Percentiles rank a stretch among this genome's conserved stretches.
phyloP scores from a whole-genome alignment of 2,797 vertebrate species.

The Pangasius sanitwongsei region DNA sequence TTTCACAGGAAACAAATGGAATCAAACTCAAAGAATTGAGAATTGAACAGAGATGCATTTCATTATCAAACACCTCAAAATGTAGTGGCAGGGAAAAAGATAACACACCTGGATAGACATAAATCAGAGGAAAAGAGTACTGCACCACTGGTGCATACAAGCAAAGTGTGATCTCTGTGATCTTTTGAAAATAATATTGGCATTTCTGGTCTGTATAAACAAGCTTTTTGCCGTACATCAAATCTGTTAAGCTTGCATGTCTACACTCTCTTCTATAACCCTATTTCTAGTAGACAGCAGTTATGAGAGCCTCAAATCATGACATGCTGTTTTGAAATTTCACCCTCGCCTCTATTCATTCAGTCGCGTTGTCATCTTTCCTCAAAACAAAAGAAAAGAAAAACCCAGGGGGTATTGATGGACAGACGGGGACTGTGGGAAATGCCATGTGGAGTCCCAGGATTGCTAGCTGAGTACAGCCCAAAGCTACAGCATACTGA shows the following conservation, averaged over 20 bases:
- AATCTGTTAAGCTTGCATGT: neutral
- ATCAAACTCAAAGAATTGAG: neutral
- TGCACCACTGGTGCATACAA: no score
- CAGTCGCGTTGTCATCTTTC: constrained; percentile 42
- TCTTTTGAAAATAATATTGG: neutral
- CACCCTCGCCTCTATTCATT: constrained; percentile 28
- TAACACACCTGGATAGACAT: neutral
- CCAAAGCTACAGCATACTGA: constrained; percentile 58
- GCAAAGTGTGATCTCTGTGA: neutral
- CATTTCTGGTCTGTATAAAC: neutral
- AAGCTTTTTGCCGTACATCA: neutral
- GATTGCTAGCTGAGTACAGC: constrained; percentile 53
- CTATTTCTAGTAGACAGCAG: neutral
- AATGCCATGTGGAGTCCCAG: constrained; percentile 42
- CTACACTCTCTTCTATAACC: neutral
- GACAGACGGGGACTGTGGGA: constrained; percentile 42
- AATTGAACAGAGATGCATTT: neutral
- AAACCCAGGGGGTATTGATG: constrained; percentile 25
- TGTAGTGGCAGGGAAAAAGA: neutral
- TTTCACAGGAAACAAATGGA: neutral
- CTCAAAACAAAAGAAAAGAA: constrained; percentile 38
- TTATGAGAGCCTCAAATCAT: constrained; percentile 16
- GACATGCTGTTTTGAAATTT: constrained; percentile 29
- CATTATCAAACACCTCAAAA: neutral
- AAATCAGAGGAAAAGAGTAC: neutral